Conservation (phyloP, 2,797 vertebrate species). For the Balearica regulorum region DNA sequence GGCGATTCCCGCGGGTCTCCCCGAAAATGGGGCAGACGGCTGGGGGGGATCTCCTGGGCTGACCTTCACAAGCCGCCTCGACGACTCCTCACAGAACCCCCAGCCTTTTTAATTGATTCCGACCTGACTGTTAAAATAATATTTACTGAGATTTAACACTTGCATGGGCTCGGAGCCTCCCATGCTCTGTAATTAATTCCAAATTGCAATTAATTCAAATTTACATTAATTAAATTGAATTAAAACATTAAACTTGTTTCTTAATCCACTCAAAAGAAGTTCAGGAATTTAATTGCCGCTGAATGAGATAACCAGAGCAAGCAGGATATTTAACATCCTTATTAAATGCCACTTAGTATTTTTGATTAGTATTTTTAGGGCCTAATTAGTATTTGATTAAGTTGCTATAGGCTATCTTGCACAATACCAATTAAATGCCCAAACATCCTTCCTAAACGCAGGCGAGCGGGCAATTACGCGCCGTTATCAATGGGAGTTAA, state of each 20-base stretch:
- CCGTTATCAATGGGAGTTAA: slow-evolving; percentile 49
- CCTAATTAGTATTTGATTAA: slow-evolving; percentile 81
- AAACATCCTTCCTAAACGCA: slow-evolving; percentile 61
- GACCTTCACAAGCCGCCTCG: fast-evolving
- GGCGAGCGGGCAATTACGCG: slow-evolving; percentile 22
- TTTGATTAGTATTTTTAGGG: slow-evolving; percentile 82
- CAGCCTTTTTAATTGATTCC: not conserved
- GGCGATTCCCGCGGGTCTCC: fast-evolving
- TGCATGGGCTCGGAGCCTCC: slow-evolving; percentile 43
- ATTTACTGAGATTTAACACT: slow-evolving; percentile 71
- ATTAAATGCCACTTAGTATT: slow-evolving; percentile 83
- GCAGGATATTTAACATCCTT: slow-evolving; percentile 77
- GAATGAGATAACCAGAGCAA: slow-evolving; percentile 74
- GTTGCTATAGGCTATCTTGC: slow-evolving; percentile 75
- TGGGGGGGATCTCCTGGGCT: not conserved
- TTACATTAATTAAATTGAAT: slow-evolving; percentile 79
- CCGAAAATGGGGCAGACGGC: fast-evolving
- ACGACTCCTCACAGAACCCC: not conserved
- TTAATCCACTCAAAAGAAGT: slow-evolving; percentile 76
- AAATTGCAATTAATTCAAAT: slow-evolving; percentile 77
- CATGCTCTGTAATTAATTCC: slow-evolving; percentile 70
- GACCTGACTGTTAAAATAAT: slow-evolving; percentile 29
- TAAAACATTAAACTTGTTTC: slow-evolving; percentile 76
- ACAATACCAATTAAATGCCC: slow-evolving; percentile 73
- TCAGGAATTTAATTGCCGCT: slow-evolving; percentile 73